Evolutionary conservation across 2,797 vertebrate genomes (phyloP).

Genomic region (Syngnathus acus): DNA sequence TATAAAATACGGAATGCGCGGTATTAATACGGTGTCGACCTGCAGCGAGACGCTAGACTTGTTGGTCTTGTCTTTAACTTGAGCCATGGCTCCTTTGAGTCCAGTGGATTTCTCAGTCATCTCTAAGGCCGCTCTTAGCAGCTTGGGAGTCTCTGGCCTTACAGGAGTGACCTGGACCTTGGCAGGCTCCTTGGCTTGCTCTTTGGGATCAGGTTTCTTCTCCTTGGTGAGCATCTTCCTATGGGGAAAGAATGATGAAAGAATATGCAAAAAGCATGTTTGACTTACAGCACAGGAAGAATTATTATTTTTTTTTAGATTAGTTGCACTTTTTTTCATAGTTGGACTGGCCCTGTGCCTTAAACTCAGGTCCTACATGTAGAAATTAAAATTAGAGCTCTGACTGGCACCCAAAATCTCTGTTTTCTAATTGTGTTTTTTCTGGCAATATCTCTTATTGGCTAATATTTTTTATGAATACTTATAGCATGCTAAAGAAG

Average conservation of each 20-base stretch:
- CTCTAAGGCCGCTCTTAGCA: slow-evolving; percentile 81
- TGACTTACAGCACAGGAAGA: not conserved
- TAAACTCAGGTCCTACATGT: too few species aligned
- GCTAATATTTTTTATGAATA: too few species aligned
- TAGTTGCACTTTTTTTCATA: too few species aligned
- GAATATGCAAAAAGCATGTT: not conserved
- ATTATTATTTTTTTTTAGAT: too few species aligned
- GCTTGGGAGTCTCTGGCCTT: slow-evolving; percentile 76
- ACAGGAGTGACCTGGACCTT: slow-evolving; percentile 63
- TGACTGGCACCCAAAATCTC: too few species aligned
- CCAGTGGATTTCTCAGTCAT: slow-evolving; percentile 68
- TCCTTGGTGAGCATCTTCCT: slow-evolving; percentile 88
- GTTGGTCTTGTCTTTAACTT: slow-evolving; percentile 73
- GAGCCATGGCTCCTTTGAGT: slow-evolving; percentile 70
- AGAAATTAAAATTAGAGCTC: too few species aligned
- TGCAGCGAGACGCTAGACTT: slow-evolving; percentile 75
- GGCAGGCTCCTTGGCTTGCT: slow-evolving; percentile 44
- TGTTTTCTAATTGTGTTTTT: too few species aligned
- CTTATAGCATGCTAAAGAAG: too few species aligned
- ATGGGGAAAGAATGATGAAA: not conserved
- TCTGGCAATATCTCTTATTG: too few species aligned
- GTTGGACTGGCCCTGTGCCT: too few species aligned
- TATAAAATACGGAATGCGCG: not conserved
- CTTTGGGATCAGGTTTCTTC: slow-evolving; percentile 76
- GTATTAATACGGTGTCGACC: slow-evolving; percentile 36